Evolutionary conservation across 2,113 vertebrate species (phyloP).

Genomic region (Dipodomys ordii): DNA sequence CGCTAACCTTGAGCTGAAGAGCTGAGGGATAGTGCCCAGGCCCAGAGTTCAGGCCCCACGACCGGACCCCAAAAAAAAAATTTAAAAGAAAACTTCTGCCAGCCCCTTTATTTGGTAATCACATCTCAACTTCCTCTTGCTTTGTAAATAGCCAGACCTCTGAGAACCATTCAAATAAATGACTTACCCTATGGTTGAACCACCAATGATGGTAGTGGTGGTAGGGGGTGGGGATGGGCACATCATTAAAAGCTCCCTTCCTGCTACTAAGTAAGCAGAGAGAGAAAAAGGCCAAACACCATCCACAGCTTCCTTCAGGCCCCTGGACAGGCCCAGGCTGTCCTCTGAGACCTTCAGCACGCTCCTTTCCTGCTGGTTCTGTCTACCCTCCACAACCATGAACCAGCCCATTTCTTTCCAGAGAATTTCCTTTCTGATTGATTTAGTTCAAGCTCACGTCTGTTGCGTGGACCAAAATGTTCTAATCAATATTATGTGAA

Average conservation of each 20-base stretch:
- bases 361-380: not conserved
- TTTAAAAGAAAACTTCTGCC: not conserved
- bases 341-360: not conserved
- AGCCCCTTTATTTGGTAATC: not conserved
- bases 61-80: no score
- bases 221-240: not conserved
- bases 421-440: conserved; percentile 45
- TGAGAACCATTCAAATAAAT: not conserved
- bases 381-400: no score
- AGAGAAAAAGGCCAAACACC: not conserved
- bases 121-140: not conserved
- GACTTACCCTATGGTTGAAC: not conserved
- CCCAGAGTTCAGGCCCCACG: no score
- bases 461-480: conserved; percentile 27
- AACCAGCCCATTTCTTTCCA: conserved; percentile 11
- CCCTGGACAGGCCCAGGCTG: not conserved
- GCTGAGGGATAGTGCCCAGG: no score
- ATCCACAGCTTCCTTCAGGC: not conserved
- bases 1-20: no score
- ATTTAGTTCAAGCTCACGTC: conserved; percentile 15
- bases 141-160: not conserved
- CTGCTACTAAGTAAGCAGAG: not conserved
- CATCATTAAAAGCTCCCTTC: not conserved
- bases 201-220: not conserved
- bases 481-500: conserved; percentile 24